Percentiles rank a stretch among this genome's conserved stretches.
Evolutionary conservation across 37 sponge, comb jelly and placozoan genomes (phyloP).

Genomic region (Petrosia ficiformis): DNA sequence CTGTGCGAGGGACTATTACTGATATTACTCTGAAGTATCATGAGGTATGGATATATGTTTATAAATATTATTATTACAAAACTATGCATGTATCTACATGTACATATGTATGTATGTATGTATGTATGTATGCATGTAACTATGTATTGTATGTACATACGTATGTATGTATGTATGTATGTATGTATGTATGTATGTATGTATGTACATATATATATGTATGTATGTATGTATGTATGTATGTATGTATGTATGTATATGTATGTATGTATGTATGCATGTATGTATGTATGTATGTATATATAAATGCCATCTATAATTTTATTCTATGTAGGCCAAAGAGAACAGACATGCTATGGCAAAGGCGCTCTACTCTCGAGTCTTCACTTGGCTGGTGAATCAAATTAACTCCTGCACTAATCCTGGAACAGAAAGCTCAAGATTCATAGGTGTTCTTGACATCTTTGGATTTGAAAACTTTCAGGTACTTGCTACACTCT

Average conservation of each 20-base stretch:
- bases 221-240: too few relatives aligned
- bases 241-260: too few relatives aligned
- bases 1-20: conserved; percentile 76
- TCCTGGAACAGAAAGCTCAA: conserved; percentile 64
- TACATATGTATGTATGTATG: too few relatives aligned
- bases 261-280: too few relatives aligned
- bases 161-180: not conserved
- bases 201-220: too few relatives aligned
- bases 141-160: too few relatives aligned
- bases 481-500: conserved; percentile 24
- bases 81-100: not conserved
- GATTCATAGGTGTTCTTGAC: conserved; percentile 94
- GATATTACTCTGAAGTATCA: conserved; percentile 79
- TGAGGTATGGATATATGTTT: conserved; percentile 66
- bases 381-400: conserved; percentile 88
- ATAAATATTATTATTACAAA: not conserved
- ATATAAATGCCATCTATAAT: too few relatives aligned
- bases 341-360: conserved; percentile 95
- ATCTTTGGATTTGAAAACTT: conserved; percentile 97
- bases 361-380: conserved; percentile 90
- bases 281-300: too few relatives aligned
- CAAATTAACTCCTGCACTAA: conserved; percentile 92
- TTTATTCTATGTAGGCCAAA: too few relatives aligned
- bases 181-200: not conserved
- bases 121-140: conserved; percentile 4